Base-by-base conservation (phyloP, 1,140 invertebrate genomes). In the Orussus abietinus region DNA sequence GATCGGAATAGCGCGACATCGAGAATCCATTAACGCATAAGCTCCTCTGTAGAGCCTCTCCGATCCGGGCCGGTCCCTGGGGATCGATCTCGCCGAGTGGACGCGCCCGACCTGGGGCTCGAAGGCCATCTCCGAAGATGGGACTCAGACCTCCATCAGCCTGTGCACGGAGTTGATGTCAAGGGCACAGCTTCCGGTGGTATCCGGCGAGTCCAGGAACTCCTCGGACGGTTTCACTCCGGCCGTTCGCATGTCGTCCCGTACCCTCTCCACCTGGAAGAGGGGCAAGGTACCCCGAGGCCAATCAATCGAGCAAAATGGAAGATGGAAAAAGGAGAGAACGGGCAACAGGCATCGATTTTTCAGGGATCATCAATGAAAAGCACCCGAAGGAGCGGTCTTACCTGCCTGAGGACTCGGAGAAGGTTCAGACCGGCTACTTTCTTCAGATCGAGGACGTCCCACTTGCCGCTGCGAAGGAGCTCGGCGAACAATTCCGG, bases 391-490 rank as follows among this genome's bases (percentile, higher is more conserved):
- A 42, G 20, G 9, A 14, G 20, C 43, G 19, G 31, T 18, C 44
- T 45, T 49, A 69, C 68, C 60, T 67, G 49, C 39, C 49, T 69
- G 36, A 84, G 75, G 30, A 92, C 92, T 34, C 90, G 77, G 35
- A 93, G 66, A 55, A 94, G 81, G 69, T 94, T 96, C 37, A 85
- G 76, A 14, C 90, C 91, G 5, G 90, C 90, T 45, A 96, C 72
- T 73, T 94, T 94, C 46, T 88, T 86, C 21, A 96, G 72, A 62
- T 94, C 89, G 13, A 83, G 81, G 37, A 85, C 80, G 33, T 79
- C 81, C 88, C 90, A 93, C 17, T 84, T 82, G n/a, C 85, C 82
- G 30, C 77, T 80, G 7, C 85, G 83, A 51, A 91, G 79, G 22
- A 90, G 70, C 68, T 88, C 86, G 15, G 86, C 86, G 64, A 86